Evolutionary conservation across 2,888 invertebrate genomes (phyloP).

Genomic region (Pseudococcus longispinus): DNA sequence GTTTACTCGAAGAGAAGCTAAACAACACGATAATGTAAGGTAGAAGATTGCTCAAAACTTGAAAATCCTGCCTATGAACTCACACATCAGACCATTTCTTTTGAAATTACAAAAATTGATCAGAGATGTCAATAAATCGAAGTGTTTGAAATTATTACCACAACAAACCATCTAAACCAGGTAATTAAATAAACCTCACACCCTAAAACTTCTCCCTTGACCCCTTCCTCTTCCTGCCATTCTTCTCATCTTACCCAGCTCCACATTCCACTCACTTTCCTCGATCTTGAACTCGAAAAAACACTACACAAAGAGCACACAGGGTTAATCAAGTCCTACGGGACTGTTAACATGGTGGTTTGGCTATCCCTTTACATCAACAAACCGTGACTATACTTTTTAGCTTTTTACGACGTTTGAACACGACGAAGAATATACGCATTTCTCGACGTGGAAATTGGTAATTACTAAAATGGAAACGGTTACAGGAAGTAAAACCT

Average conservation of each 20-base stretch:
- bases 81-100: too few species aligned
- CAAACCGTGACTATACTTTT: slow-evolving; percentile 15
- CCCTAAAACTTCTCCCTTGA: background rate
- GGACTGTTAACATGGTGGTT: slow-evolving; percentile 16
- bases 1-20: too few species aligned
- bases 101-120: too few species aligned
- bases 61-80: too few species aligned
- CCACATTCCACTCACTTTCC: background rate
- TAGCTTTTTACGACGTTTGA: background rate
- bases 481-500: slow-evolving; percentile 30
- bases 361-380: background rate
- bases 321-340: slow-evolving; percentile 25
- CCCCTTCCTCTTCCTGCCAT: background rate
- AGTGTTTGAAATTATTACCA: too few species aligned
- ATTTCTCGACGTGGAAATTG: background rate
- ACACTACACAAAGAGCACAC: background rate
- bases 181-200: background rate
- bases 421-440: background rate
- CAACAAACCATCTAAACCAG: background rate
- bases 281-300: background rate
- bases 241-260: background rate
- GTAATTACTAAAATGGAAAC: slow-evolving; percentile 3
- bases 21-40: too few species aligned
- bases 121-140: too few species aligned
- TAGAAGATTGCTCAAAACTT: too few species aligned